A percentile compares a stretch with the other conserved stretches of the same genome.
These are phyloP conservation scores for Ctenomys sociabilis DNA, from an alignment of 2,113 vertebrate species.

Conservation along the genomic window DNA sequence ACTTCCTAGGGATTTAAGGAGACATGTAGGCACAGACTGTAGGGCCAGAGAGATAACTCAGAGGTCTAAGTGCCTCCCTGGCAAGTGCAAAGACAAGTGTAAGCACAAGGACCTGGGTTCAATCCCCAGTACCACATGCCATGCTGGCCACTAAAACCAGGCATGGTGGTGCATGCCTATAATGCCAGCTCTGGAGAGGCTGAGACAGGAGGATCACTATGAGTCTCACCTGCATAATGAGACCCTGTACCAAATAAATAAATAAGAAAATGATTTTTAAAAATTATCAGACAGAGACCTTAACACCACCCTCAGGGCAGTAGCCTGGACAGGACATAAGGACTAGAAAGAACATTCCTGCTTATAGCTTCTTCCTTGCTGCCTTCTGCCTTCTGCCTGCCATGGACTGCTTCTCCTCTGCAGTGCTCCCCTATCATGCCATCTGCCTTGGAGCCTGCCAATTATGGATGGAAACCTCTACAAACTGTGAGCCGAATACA, in stretches of 20 bases:
- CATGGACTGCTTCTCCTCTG: not conserved
- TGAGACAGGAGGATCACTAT: too few species aligned
- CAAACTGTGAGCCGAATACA: not conserved
- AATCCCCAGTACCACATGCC: too few species aligned
- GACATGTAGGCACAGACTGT: not conserved
- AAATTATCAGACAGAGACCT: not conserved
- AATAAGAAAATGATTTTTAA: too few species aligned
- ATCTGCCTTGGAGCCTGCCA: not conserved
- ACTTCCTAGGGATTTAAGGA: not conserved
- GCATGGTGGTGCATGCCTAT: too few species aligned
- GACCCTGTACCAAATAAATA: too few species aligned
- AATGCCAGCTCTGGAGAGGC: too few species aligned
- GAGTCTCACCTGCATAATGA: too few species aligned
- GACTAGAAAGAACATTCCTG: not conserved
- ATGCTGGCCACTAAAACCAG: too few species aligned
- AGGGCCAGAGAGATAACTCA: too few species aligned
- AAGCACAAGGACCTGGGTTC: too few species aligned
- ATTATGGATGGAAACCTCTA: not conserved
- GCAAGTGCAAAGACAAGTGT: too few species aligned
- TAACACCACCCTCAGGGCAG: not conserved
- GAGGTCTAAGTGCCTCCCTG: too few species aligned
- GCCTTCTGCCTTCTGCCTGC: not conserved
- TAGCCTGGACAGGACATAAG: not conserved
- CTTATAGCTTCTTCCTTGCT: not conserved
- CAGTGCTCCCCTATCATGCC: not conserved